phyloP scores from a whole-genome alignment of 2,113 vertebrate genomes.

The Lipotes vexillifer region DNA sequence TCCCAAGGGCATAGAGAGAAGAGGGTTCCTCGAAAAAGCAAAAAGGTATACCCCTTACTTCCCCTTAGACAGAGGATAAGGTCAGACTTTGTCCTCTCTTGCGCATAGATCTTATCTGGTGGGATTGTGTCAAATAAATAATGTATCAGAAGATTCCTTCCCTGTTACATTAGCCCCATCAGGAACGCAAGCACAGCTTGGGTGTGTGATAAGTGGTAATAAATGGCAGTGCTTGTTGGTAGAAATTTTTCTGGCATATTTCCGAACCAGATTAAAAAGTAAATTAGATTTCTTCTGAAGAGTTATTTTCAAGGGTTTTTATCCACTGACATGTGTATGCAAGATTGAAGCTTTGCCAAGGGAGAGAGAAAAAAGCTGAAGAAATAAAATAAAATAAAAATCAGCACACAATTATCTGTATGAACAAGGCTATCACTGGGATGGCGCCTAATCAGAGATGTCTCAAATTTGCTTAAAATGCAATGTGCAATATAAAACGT shows the following conservation, averaged over 20 bases:
- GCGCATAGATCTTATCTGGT: slow-evolving; percentile 70
- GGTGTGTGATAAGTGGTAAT: slow-evolving; percentile 70
- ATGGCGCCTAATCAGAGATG: slow-evolving; percentile 77
- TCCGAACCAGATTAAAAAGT: slow-evolving; percentile 84
- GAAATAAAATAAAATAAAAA: slow-evolving; percentile 76
- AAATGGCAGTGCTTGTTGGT: slow-evolving; percentile 72
- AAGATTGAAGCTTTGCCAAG: slow-evolving; percentile 76
- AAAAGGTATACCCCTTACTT: slow-evolving; percentile 13
- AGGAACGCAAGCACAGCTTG: slow-evolving; percentile 49
- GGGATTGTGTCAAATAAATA: slow-evolving; percentile 80
- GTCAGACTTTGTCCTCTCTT: slow-evolving; percentile 71
- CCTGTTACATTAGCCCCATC: slow-evolving; percentile 34
- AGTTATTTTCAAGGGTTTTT: slow-evolving; percentile 81
- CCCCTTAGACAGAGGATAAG: slow-evolving; percentile 59
- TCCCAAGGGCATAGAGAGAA: not conserved
- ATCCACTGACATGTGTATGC: slow-evolving; percentile 74
- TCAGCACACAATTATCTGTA: slow-evolving; percentile 73
- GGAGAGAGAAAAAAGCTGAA: slow-evolving; percentile 71
- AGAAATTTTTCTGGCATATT: slow-evolving; percentile 81
- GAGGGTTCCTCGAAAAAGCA: not conserved
- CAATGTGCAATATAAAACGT: slow-evolving; percentile 73
- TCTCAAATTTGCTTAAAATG: slow-evolving; percentile 80
- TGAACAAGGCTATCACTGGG: slow-evolving; percentile 72
- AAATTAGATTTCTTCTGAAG: slow-evolving; percentile 85
- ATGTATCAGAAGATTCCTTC: slow-evolving; percentile 73